Base-by-base conservation (phyloP, 2,797 vertebrate genomes). In the Sebastes diaconus region DNA sequence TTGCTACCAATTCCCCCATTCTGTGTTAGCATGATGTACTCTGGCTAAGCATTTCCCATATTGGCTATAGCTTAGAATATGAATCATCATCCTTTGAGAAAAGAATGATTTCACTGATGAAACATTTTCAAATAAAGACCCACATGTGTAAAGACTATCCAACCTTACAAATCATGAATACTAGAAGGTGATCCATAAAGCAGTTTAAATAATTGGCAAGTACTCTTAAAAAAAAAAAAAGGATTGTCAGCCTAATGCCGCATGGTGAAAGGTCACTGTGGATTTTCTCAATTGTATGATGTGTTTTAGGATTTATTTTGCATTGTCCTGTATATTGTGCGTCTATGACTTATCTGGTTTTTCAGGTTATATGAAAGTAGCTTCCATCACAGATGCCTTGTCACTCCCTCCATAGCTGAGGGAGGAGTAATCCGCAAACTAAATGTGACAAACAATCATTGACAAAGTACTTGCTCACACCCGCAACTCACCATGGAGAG, bases 401-500 rank as follows among this genome's bases (percentile, higher is more conserved):
- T 61, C 77, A 75, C 79, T 73, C 61, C 70, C 24, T 42, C 18
- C 27, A 8, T 11, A 30, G 20, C 42, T 46, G 20, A 81, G 30
- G 75, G 75, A 77, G 85, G 80, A 79, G 72, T 68, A 46, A 24
- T 14, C 69, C 8, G 77, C 8, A n/a, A 27, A 39, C 9, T 29
- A 61, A 52, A 11, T 1, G 2, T 24, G 25, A 3, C 2, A 0
- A 7, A 6, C 27, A 58, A 3, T 29, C 14, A 61, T 11, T 63
- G 0, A 39, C 6, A 34, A 16, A 52, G 7, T 2, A 25, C 14
- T 42, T 8, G 8, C 18, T 4, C 29, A 4, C 18, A 13, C 12
- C 18, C 39, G 42, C 25, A 76, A 60, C 22, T 29, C 76, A 86
- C 7, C 34, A 93, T 93, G 90, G 81, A 73, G 0, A 66, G 42